phyloP scores from a whole-genome alignment of 2,888 invertebrate species.

The Prosopocoilus inquinatus region DNA sequence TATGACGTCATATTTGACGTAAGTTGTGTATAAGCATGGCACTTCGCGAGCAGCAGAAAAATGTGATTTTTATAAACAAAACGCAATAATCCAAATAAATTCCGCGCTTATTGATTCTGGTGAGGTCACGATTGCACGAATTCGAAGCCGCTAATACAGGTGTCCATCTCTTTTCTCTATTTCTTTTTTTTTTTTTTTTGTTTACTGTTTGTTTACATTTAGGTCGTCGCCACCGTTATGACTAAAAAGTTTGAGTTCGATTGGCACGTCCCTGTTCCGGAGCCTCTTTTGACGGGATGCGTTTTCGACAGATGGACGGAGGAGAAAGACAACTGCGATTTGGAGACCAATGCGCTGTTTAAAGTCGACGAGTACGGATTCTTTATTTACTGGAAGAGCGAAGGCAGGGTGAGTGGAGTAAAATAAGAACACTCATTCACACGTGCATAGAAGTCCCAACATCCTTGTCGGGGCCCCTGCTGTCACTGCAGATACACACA shows the following conservation, averaged over 20 bases:
- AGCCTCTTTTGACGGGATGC: slow-evolving; percentile 79
- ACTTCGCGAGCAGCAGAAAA: slow-evolving; percentile 13
- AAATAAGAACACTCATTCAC: not conserved
- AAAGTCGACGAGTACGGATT: slow-evolving; percentile 97
- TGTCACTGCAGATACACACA: too few relatives aligned
- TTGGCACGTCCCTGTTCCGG: slow-evolving; percentile 95
- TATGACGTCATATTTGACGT: slow-evolving; percentile 20
- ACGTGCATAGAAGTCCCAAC: not conserved
- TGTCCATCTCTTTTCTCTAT: too few relatives aligned
- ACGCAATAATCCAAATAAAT: slow-evolving; percentile 1
- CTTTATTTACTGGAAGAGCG: slow-evolving; percentile 98
- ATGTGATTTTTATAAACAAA: slow-evolving; percentile 14
- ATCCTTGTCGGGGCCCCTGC: too few relatives aligned
- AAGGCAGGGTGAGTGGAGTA: slow-evolving; percentile 70
- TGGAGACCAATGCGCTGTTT: slow-evolving; percentile 84
- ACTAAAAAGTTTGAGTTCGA: slow-evolving; percentile 99
- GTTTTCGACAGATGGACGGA: slow-evolving; percentile 98
- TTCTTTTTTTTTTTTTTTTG: too few relatives aligned
- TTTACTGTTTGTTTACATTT: not conserved
- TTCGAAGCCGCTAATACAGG: too few relatives aligned
- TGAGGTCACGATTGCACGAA: not conserved
- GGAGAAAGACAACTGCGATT: slow-evolving; percentile 89
- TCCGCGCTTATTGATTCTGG: not conserved
- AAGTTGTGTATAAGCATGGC: slow-evolving; percentile 25
- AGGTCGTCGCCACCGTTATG: slow-evolving; percentile 58